Conservation (phyloP, 2,888 invertebrate genomes). For the Eupithecia subfuscata region DNA sequence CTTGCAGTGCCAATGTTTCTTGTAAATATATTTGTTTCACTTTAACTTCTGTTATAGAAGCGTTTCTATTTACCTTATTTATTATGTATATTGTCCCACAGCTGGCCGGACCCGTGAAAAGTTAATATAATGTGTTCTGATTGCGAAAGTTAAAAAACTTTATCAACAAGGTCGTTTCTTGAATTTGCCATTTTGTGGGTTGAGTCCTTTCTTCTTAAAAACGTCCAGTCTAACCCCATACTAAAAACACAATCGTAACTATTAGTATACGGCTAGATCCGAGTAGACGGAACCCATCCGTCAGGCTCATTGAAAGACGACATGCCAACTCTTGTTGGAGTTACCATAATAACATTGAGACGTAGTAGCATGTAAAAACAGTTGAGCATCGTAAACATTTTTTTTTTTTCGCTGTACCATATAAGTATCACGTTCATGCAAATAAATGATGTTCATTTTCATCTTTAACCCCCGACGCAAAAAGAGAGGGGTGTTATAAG, state of each 20-base stretch:
- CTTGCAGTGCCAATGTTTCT: not conserved
- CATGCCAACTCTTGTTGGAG: constrained; percentile 56
- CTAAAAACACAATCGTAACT: constrained; percentile 1
- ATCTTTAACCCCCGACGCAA: no score
- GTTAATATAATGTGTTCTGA: no score
- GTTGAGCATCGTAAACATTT: not conserved
- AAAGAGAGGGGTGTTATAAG: no score
- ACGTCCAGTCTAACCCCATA: not conserved
- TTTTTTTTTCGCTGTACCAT: no score
- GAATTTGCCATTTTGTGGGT: no score
- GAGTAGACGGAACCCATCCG: constrained; percentile 57
- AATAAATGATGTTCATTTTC: no score
- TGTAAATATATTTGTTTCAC: not conserved
- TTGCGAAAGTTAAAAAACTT: no score
- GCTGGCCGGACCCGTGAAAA: no score
- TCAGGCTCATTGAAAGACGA: constrained; percentile 61
- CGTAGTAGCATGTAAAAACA: constrained; percentile 15
- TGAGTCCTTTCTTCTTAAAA: not conserved
- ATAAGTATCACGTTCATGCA: no score
- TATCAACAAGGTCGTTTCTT: no score
- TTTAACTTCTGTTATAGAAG: not conserved
- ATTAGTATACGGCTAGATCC: constrained; percentile 57
- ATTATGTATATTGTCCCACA: not conserved
- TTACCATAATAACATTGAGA: constrained; percentile 43
- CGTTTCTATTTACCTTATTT: not conserved